phyloP scores from a whole-genome alignment of 2,797 vertebrate genomes.

The Halcyon smyrnensis region DNA sequence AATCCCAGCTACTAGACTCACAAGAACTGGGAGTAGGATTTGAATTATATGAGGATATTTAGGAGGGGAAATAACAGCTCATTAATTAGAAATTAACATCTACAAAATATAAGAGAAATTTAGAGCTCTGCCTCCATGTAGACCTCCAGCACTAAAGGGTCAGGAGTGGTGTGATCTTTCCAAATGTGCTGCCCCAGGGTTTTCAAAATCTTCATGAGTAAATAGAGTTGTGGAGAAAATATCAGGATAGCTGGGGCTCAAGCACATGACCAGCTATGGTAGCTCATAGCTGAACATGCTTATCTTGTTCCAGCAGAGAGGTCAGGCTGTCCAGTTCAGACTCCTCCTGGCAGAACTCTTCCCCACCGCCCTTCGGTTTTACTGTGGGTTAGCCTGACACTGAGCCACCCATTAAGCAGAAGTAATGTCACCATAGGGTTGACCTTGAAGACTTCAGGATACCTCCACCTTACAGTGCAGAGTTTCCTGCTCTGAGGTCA shows the following conservation, averaged over 20 bases:
- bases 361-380: neutral
- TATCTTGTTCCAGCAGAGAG: neutral
- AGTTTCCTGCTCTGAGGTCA: neutral
- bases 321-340: neutral
- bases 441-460: neutral
- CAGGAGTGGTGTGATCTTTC: neutral
- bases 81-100: neutral
- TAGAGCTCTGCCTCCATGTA: neutral
- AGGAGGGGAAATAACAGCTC: neutral
- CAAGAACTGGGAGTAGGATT: neutral
- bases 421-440: neutral
- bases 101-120: neutral
- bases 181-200: accelerated
- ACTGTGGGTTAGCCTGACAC: neutral
- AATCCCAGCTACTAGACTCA: neutral
- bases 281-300: accelerated
- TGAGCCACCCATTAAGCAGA: neutral
- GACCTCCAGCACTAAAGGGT: neutral
- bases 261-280: neutral
- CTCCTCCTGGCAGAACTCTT: neutral
- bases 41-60: neutral
- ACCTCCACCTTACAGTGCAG: neutral
- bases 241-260: neutral
- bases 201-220: neutral
- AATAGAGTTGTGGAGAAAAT: neutral